These are phyloP conservation scores for Tympanuchus pallidicinctus DNA, from an alignment of 2,113 vertebrate species.

Conservation along the genomic window DNA sequence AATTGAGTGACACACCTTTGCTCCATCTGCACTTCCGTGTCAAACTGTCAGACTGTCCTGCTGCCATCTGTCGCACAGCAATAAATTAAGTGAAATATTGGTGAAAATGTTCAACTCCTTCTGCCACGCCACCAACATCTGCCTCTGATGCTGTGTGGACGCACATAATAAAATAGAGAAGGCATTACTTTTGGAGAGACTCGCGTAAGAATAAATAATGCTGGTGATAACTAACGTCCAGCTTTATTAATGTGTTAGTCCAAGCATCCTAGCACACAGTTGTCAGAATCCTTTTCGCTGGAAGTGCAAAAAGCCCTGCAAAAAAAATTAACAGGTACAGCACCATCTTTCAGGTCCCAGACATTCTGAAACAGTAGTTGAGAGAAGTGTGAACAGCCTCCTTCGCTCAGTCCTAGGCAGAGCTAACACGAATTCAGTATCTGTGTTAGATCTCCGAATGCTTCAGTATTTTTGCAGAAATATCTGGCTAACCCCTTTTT, in stretches of 20 bases:
- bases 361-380: neutral
- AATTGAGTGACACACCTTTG: no score
- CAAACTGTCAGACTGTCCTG: no score
- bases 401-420: neutral
- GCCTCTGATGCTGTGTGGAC: no score
- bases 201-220: neutral
- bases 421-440: neutral
- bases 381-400: neutral
- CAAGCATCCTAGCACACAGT: neutral
- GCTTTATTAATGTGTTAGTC: neutral
- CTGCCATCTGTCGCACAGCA: no score
- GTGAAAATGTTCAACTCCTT: no score
- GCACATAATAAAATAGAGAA: no score
- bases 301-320: neutral
- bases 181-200: no score
- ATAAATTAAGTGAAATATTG: no score
- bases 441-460: neutral
- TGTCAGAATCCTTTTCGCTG: neutral
- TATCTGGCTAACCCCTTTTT: neutral
- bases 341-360: neutral
- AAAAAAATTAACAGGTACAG: neutral
- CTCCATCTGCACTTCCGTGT: no score
- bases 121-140: no score
- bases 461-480: neutral
- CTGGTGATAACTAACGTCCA: neutral